Evolutionary conservation across 2,797 vertebrate species (phyloP), one percentile per base, ranked within the genome.

Genomic region (Chloroceryle inda): DNA sequence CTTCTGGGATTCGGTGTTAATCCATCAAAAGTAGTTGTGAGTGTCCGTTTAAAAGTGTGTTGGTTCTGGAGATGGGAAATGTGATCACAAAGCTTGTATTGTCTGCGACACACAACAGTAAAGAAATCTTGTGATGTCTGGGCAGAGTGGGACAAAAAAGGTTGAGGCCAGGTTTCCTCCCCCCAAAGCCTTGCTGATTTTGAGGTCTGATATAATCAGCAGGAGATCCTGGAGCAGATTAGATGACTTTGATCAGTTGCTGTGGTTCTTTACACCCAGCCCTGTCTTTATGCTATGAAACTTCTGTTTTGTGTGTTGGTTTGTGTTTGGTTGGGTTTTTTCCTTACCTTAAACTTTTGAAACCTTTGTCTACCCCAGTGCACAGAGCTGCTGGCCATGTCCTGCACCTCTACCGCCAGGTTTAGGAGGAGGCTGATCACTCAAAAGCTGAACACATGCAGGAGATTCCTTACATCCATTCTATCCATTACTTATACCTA

Each of bases 31-130:
- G 56, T 76, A 75, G 78, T 88, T 96, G 80, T 82, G 68, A 61
- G 69, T 90, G 68, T 45, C 45, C 75, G 52, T 90, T 95, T 95
- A 83, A 89, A 69, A 37, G 14, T 71, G 17, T 85, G 56, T 85
- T 58, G 56, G 73, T 93, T 86, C 44, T 88, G 79, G 27, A 52
- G 63, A 24, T 58, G 81, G 87, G 88, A 94, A 94, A 94, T 26
- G 22, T 64, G 79, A 84, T 83, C 79, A 93, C 87, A 97, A 94
- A 91, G 89, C 71, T 91, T 87, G 92, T 89, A 88, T 93, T 96
- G 78, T 85, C 64, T 89, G 68, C 96, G 94, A 81, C 31, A 71
- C 24, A 2, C 31, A 85, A 64, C 38, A 58, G 20, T 73, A 73
- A 68, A 83, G 24, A 80, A 68, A 71, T 84, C 91, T 86, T 89